Conservation (phyloP, 1,140 invertebrate species). For the Oreohelix idahoensis region DNA sequence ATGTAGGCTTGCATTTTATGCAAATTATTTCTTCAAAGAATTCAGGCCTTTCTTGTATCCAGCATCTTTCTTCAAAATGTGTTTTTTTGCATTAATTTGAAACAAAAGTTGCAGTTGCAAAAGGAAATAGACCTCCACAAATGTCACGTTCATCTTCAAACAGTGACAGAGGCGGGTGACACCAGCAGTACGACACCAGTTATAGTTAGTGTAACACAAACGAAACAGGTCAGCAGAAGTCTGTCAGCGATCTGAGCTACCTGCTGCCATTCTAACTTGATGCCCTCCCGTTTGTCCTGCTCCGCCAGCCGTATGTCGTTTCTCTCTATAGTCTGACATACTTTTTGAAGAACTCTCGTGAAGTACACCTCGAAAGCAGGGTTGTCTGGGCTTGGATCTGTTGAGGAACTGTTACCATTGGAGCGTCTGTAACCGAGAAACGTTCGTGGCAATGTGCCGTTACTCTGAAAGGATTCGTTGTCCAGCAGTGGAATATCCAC, state of each 20-base stretch:
- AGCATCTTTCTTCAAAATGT: no score
- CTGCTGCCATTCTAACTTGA: conserved; percentile 85
- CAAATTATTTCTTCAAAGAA: no score
- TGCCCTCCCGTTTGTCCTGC: conserved; percentile 80
- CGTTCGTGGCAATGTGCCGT: conserved; percentile 29
- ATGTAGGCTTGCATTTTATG: no score
- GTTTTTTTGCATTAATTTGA: no score
- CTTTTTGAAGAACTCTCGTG: conserved; percentile 78
- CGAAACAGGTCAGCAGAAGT: conserved; percentile 79
- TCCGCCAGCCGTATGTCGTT: conserved; percentile 81
- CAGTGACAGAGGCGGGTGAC: conserved; percentile 39
- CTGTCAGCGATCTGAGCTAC: conserved; percentile 81
- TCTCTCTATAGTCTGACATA: conserved; percentile 81
- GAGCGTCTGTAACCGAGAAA: conserved; percentile 16
- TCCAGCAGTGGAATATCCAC: conserved; percentile 33
- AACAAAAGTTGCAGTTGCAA: no score
- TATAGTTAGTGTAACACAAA: conserved; percentile 48
- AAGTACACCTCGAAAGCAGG: conserved; percentile 77
- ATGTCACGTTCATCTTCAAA: background rate
- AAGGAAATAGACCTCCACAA: no score
- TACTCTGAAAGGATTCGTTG: conserved; percentile 22
- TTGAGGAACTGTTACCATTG: background rate
- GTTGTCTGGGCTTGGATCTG: conserved; percentile 20
- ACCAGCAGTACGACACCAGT: conserved; percentile 49
- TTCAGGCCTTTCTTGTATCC: no score